Base-by-base conservation (phyloP, 2,888 invertebrate genomes). In the Incurvaria masculella region DNA sequence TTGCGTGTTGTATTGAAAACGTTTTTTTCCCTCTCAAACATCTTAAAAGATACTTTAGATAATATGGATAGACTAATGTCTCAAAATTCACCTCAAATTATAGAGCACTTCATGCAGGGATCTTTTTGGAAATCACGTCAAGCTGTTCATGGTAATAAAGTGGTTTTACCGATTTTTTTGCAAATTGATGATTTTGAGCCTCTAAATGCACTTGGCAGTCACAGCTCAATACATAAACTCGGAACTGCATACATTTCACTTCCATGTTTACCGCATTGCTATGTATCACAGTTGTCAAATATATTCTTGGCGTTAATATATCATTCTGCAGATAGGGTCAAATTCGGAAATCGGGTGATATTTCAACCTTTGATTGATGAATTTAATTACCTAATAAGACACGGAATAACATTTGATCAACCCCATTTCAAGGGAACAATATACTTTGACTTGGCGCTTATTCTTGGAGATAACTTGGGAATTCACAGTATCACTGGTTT, bases 391-490 rank as follows among this genome's bases (percentile, higher is more conserved):
- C 14, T 33, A 14, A 33, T 33, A 8, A 33, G 14, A 14, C 4
- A 33, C 14, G 33, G 33, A 33, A 33, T 33, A 14, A 14, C 14
- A 8, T 33, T 14, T 33, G 33, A 33, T 14, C 33, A 14, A 14
- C 33, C 33, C 14, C 8, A 4, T 33, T 33, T 33, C 14, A 33
- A 33, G 14, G 33, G 33, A 14, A 42, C 42, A 11, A 4, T 42
- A 1, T 42, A 20, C 21, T 42, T 42, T 42, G 42, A 42, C 2
- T 21, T 21, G 5, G 42, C 21, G 2, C 21, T 42, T 2, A 42
- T 42, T 42, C 21, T 42, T 1, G 42, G 42, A 11, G 42, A 42
- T 42, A 42, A 42, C 14, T 21, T 42, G 21, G 42, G 42, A 11
- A 1, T 42, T 1, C 42, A 42, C 20, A 2, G 2, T 42, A 42